phyloP scores from a whole-genome alignment of 2,888 invertebrate genomes.

The Thereva nobilitata region DNA sequence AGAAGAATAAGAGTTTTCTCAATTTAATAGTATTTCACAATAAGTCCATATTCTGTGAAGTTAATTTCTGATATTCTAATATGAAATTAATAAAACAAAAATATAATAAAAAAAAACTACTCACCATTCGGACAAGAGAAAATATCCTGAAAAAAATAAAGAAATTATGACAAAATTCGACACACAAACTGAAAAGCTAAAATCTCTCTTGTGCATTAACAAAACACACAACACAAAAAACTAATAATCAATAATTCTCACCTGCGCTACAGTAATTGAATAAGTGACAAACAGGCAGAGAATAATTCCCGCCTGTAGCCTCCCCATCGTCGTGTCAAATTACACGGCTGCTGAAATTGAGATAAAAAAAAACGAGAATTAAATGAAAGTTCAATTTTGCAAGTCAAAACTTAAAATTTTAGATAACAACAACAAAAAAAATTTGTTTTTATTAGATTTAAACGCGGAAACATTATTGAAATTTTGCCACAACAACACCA shows the following conservation, averaged over 20 bases:
- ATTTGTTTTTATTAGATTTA: too few species aligned
- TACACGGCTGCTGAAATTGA: slow-evolving; percentile 39
- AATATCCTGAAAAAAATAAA: slow-evolving; percentile 50
- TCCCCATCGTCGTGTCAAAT: slow-evolving; percentile 50
- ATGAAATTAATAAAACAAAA: background rate
- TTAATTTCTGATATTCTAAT: background rate
- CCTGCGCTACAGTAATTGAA: slow-evolving; percentile 46
- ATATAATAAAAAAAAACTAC: slow-evolving; percentile 44
- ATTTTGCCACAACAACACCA: too few species aligned
- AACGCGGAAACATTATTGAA: too few species aligned
- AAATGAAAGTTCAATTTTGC: background rate
- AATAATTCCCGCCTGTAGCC: slow-evolving; percentile 57
- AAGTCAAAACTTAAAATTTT: background rate
- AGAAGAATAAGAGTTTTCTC: too few species aligned
- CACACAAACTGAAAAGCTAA: slow-evolving; percentile 4
- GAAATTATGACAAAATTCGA: slow-evolving; percentile 29
- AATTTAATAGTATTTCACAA: too few species aligned
- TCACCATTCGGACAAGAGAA: slow-evolving; percentile 59
- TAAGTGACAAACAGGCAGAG: slow-evolving; percentile 58
- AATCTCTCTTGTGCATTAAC: background rate
- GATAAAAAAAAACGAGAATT: slow-evolving; percentile 17
- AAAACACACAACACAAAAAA: slow-evolving; percentile 1
- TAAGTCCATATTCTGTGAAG: too few species aligned
- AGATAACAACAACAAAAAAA: slow-evolving; percentile 2
- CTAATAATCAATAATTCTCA: slow-evolving; percentile 37